Percentiles rank a stretch among this genome's conserved stretches.
phyloP scores from a whole-genome alignment of 2,113 vertebrate genomes.

The Shinisaurus crocodilurus region DNA sequence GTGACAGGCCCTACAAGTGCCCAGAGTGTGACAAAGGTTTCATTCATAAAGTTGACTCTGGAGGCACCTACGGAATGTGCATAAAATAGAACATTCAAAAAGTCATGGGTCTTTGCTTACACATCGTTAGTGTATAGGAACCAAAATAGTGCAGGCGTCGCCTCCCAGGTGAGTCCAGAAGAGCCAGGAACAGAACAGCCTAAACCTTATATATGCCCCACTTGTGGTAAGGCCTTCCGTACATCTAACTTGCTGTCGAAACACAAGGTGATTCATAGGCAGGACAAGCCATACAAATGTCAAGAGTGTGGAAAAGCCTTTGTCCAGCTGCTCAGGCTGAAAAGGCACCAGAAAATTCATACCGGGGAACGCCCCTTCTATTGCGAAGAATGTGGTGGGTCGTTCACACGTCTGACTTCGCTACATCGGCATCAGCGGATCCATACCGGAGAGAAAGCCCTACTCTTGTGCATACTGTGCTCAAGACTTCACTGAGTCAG shows the following conservation, averaged over 20 bases:
- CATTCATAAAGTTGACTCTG: background rate
- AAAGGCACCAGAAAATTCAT: constrained; percentile 16
- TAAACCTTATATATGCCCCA: background rate
- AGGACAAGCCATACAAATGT: constrained; percentile 22
- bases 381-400: background rate
- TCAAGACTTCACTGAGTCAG: background rate
- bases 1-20: background rate
- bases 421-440: background rate
- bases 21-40: constrained; percentile 36
- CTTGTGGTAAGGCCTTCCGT: background rate
- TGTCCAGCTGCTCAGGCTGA: constrained; percentile 25
- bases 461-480: background rate
- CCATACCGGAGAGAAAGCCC: constrained; percentile 16
- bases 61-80: background rate
- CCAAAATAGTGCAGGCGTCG: background rate
- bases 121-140: background rate
- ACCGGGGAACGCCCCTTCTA: background rate
- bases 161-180: background rate
- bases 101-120: background rate
- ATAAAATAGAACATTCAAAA: background rate
- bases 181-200: background rate
- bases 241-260: constrained; percentile 27
- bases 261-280: background rate
- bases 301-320: constrained; percentile 19
- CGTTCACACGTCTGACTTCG: background rate